These are phyloP conservation scores for Otolemur crassicaudatus DNA, from an alignment of 2,797 vertebrate species.

Conservation along the genomic window DNA sequence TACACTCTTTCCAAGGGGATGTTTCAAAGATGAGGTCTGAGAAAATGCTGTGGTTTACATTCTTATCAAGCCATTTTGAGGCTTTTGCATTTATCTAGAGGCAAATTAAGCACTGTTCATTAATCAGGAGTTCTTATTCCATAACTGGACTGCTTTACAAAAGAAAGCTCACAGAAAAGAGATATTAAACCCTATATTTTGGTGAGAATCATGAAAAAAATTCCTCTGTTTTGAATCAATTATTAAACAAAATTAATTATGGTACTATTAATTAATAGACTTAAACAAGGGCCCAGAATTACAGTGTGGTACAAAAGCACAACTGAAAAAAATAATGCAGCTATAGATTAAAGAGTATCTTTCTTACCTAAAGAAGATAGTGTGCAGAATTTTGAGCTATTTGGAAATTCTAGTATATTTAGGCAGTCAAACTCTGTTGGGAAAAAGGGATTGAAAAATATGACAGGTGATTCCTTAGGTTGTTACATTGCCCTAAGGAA, in stretches of 20 bases:
- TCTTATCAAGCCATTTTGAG: neutral
- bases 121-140: neutral
- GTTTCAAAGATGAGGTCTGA: neutral
- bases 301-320: neutral
- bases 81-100: neutral
- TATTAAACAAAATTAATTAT: neutral
- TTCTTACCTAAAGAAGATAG: neutral
- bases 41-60: neutral
- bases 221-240: neutral
- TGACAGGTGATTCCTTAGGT: neutral
- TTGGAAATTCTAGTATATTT: neutral
- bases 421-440: neutral
- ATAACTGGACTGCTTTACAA: neutral
- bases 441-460: neutral
- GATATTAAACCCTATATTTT: neutral
- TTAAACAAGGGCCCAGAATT: neutral
- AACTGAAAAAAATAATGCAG: neutral
- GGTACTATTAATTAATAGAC: neutral
- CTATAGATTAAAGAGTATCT: neutral
- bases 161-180: neutral
- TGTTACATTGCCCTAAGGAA: neutral
- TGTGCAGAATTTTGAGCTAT: neutral
- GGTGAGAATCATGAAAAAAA: neutral
- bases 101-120: neutral
- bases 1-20: neutral